phyloP scores from a whole-genome alignment of 2,113 vertebrate genomes.

The Cheirogaleus medius region DNA sequence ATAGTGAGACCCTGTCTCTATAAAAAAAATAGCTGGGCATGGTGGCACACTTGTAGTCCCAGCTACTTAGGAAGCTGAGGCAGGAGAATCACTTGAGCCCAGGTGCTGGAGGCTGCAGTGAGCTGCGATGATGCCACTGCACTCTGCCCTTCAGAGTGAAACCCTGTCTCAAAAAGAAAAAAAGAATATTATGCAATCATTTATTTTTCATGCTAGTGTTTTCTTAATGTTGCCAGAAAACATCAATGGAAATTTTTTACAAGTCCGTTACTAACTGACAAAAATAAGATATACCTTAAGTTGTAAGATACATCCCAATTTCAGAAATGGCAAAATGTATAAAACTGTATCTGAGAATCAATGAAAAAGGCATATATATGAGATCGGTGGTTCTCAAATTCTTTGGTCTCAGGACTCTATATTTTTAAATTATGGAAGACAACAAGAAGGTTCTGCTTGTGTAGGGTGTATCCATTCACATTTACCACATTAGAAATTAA shows the following conservation, averaged over 20 bases:
- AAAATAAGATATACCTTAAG: background rate
- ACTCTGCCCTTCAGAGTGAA: too few relatives aligned
- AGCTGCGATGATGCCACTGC: too few relatives aligned
- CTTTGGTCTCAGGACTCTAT: background rate
- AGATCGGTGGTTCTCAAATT: background rate
- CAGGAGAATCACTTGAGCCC: too few relatives aligned
- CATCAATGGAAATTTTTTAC: background rate
- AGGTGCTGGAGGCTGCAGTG: too few relatives aligned
- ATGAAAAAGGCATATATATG: rapidly evolving
- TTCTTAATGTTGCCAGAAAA: background rate
- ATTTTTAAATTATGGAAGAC: background rate
- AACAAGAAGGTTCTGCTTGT: background rate
- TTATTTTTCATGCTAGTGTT: background rate
- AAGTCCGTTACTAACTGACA: background rate
- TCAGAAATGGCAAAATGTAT: background rate
- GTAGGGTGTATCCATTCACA: background rate
- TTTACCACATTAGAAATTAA: background rate
- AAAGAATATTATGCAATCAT: background rate
- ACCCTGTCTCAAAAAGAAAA: too few relatives aligned
- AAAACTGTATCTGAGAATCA: background rate
- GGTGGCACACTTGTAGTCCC: too few relatives aligned
- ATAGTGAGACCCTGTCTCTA: too few relatives aligned
- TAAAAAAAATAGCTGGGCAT: too few relatives aligned
- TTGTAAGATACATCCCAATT: background rate
- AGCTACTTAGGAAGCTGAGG: too few relatives aligned